Conservation (phyloP, 2,797 vertebrate species). For the Emys orbicularis region DNA sequence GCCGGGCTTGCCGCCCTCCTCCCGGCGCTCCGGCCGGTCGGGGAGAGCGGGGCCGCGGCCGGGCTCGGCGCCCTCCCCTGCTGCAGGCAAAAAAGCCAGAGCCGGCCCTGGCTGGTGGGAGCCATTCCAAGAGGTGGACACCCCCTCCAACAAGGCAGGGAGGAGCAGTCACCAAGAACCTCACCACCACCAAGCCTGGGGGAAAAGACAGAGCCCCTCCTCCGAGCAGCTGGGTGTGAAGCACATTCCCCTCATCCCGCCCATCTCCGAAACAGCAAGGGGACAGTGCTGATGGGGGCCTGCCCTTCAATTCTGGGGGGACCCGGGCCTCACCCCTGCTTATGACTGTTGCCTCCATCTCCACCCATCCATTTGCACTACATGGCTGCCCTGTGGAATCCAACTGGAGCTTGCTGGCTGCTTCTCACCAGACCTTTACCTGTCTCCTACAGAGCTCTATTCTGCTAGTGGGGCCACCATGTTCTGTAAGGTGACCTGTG, state of each 20-base stretch:
- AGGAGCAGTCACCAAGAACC: too few species aligned
- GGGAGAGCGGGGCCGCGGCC: too few species aligned
- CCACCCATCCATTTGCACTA: neutral
- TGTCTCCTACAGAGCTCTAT: neutral
- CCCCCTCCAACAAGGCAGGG: neutral
- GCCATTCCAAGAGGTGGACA: too few species aligned
- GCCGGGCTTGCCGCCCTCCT: too few species aligned
- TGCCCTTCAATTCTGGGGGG: neutral
- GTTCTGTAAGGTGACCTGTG: too few species aligned
- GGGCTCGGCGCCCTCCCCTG: too few species aligned
- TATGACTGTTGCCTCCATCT: neutral
- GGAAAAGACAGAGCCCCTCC: neutral
- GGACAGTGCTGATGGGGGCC: neutral
- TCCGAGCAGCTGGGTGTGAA: neutral
- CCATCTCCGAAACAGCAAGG: neutral
- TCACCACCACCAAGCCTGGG: neutral
- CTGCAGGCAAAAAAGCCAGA: too few species aligned
- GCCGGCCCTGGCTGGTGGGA: too few species aligned
- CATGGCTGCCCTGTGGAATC: neutral
- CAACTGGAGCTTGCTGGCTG: neutral
- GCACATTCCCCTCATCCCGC: neutral
- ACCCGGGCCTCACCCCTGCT: neutral
- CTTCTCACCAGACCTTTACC: neutral
- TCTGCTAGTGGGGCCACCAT: neutral
- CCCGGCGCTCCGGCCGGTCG: too few species aligned